Evolutionary conservation across 1,140 invertebrate species (phyloP), one percentile per base, ranked within the genome.

Genomic region (Periplaneta americana): DNA sequence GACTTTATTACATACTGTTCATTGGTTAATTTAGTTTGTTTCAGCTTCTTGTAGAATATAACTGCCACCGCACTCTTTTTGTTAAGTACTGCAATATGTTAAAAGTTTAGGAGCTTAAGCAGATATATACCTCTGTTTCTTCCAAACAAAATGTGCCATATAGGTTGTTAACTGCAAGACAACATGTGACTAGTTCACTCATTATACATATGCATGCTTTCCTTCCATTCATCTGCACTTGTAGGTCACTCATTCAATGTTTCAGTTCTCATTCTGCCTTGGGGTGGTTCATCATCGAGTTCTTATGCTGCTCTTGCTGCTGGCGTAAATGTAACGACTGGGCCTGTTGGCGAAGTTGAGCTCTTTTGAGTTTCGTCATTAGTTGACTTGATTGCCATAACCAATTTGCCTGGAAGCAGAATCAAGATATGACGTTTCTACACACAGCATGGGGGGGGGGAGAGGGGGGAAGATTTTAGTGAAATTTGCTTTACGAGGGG

Each of bases 381-480:
- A 97, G 89, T 87, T 96, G 94, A 80, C 95, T 95, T 1, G 95
- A 96, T 85, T 95, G 94, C 86, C 95, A 96, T 33, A 96, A 87
- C 95, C 95, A 96, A 84, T 94, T 94, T 80, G 95, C 95, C 95
- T 96, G 85, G 15, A 80, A n/a, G n/a, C n/a, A n/a, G n/a, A n/a
- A n/a, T n/a, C n/a, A n/a, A n/a, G n/a, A n/a, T n/a, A n/a, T n/a
- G n/a, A n/a, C n/a, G n/a, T n/a, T n/a, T n/a, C n/a, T n/a, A n/a
- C n/a, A n/a, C n/a, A n/a, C n/a, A n/a, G n/a, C n/a, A n/a, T n/a
- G n/a, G n/a, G n/a, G n/a, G n/a, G n/a, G n/a, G n/a, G n/a, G n/a
- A n/a, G n/a, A n/a, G n/a, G n/a, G n/a, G n/a, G n/a, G n/a, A n/a
- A n/a, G n/a, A n/a, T n/a, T n/a, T n/a, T n/a, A n/a, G n/a, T n/a